Base-by-base conservation (phyloP, 2,113 vertebrate genomes). In the Nestor notabilis region DNA sequence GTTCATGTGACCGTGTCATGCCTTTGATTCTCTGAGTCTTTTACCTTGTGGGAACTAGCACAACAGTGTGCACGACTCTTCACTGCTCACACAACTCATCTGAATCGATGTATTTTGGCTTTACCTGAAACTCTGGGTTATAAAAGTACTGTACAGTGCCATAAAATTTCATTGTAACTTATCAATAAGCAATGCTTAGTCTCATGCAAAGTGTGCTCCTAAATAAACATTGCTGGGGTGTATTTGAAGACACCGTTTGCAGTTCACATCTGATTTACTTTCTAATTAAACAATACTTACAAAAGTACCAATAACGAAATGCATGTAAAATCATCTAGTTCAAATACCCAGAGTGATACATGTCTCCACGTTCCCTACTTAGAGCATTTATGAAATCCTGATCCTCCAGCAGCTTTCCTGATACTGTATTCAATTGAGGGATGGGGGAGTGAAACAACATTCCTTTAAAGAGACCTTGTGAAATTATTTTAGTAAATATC, bases 261-360 rank as follows among this genome's bases (percentile, higher is more conserved):
- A 97, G 89, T 84, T 96, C 80, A 85, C 31, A 74, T 94, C 60
- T 95, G 74, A 96, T 95, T 96, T 93, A 41, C 41, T 90, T 91
- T 81, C 74, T 87, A 92, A 96, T 91, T 94, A 91, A 95, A 74
- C 64, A 53, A 31, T 61, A 31, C 86, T 96, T 87, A 93, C 44
- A 77, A 77, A 87, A 63, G n/a, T 64, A 50, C 43, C 72, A 79
- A 71, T 83, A 83, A 91, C 87, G 44, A 90, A 97, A 89, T 25
- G 31, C 49, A 25, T 78, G 56, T 65, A 92, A 94, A 93, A 81
- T 83, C 63, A 63, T 49, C 17, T 60, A 41, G 41, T 80, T 58
- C 61, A 88, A 93, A 72, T 85, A 95, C 25, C 31, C 39, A 49
- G 43, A 83, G n/a, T 72, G n/a, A 90, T 77, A 60, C 23, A 76